A percentile compares a stretch with the other conserved stretches of the same genome.
These are phyloP conservation scores for Luperina nickerlii DNA, from an alignment of 2,888 invertebrate genomes.

Conservation along the genomic window DNA sequence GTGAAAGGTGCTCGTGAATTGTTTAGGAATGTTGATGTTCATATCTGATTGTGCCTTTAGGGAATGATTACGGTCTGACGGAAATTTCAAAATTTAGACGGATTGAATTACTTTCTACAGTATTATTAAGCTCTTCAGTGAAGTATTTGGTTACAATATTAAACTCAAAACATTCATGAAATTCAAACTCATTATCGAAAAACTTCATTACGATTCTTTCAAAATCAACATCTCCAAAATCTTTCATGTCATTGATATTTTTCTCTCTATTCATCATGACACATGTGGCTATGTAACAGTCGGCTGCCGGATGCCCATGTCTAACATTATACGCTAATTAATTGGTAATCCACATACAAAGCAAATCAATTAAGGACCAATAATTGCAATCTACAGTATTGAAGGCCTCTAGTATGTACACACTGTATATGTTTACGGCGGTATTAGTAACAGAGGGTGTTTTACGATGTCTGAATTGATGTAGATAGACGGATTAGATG, in stretches of 20 bases:
- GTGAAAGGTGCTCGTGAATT: slow-evolving; percentile 56
- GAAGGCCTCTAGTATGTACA: slow-evolving; percentile 64
- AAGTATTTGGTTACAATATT: not conserved
- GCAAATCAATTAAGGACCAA: slow-evolving; percentile 88
- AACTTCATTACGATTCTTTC: not conserved
- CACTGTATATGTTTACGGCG: slow-evolving; percentile 44
- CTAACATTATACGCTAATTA: slow-evolving; percentile 84
- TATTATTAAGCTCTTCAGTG: not conserved
- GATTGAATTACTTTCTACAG: slow-evolving; percentile 26
- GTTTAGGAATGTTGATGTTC: slow-evolving; percentile 52
- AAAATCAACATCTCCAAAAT: slow-evolving; percentile 2
- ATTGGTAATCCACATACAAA: slow-evolving; percentile 88
- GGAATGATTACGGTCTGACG: slow-evolving; percentile 37
- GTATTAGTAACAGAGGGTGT: slow-evolving; percentile 51
- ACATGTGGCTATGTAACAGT: slow-evolving; percentile 20
- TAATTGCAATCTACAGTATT: slow-evolving; percentile 80
- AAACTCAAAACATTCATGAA: not conserved
- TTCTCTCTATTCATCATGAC: slow-evolving; percentile 10
- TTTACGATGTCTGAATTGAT: slow-evolving; percentile 37
- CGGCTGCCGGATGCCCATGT: slow-evolving; percentile 67
- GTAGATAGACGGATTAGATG: slow-evolving; percentile 13
- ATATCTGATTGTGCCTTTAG: slow-evolving; percentile 43
- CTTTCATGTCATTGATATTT: not conserved
- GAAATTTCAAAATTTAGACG: slow-evolving; percentile 36
- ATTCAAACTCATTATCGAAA: not conserved